Evolutionary conservation across 37 sponge, comb jelly and placozoan genomes (phyloP).

Genomic region (Aplysina aerophoba): DNA sequence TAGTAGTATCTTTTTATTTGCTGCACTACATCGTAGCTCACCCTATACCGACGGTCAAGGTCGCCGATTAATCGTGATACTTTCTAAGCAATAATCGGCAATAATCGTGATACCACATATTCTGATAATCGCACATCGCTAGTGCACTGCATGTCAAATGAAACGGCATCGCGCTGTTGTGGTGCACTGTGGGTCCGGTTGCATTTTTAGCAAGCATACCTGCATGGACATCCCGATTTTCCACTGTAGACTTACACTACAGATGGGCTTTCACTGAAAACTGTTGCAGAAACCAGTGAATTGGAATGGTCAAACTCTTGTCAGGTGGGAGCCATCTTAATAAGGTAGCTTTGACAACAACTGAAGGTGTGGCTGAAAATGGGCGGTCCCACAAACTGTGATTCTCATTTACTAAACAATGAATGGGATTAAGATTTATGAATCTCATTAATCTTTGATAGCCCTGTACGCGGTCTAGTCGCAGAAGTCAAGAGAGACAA

Average conservation of each 20-base stretch:
- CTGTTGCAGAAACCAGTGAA: background rate
- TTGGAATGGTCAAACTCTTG: background rate
- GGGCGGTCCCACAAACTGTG: background rate
- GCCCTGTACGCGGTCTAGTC: constrained; percentile 16
- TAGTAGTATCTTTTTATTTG: too few relatives aligned
- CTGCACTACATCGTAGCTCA: too few relatives aligned
- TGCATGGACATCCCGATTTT: too few relatives aligned
- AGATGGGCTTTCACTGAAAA: background rate
- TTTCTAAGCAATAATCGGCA: too few relatives aligned
- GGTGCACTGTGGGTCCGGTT: too few relatives aligned
- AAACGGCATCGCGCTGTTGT: too few relatives aligned
- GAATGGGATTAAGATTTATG: constrained; percentile 1
- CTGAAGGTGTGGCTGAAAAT: background rate
- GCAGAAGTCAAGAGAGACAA: background rate
- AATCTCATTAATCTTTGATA: background rate
- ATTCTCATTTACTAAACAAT: background rate
- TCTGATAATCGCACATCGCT: too few relatives aligned
- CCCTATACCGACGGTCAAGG: too few relatives aligned
- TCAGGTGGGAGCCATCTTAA: background rate
- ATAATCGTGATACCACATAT: too few relatives aligned
- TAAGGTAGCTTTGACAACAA: background rate
- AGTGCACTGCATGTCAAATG: too few relatives aligned
- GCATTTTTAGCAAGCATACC: too few relatives aligned
- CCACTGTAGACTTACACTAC: background rate
- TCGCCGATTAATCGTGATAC: too few relatives aligned